phyloP scores from a whole-genome alignment of 2,797 vertebrate species.

The Molossus molossus region DNA sequence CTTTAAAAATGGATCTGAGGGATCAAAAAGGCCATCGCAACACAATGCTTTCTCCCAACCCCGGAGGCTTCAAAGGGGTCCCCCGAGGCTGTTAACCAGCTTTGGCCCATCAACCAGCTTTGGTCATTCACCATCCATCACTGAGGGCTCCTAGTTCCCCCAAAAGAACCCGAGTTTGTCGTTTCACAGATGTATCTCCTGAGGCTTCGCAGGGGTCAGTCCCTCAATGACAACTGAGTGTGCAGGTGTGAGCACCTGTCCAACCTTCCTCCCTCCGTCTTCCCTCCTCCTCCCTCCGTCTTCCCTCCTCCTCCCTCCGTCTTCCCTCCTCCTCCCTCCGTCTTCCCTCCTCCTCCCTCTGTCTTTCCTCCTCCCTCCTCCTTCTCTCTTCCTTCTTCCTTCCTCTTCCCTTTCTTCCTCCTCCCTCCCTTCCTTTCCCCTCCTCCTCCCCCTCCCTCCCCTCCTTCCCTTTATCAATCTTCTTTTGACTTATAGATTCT shows the following conservation, averaged over 20 bases:
- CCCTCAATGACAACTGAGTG: neutral
- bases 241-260: neutral
- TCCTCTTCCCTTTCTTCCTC: neutral
- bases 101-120: neutral
- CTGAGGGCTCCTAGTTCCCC: neutral
- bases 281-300: no score
- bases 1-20: neutral
- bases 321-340: neutral
- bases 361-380: rapidly evolving
- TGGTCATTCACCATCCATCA: no score
- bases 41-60: neutral
- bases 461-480: neutral
- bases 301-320: no score
- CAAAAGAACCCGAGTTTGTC: neutral
- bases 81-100: neutral
- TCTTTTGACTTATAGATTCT: neutral
- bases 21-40: neutral
- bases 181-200: neutral
- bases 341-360: no score
- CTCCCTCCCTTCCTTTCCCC: neutral
- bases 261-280: neutral
- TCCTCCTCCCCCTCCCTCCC: neutral
- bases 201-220: neutral
- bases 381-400: neutral
- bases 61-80: neutral